Evolutionary conservation across 2,797 vertebrate genomes (phyloP).

Genomic region (Liasis olivaceus): DNA sequence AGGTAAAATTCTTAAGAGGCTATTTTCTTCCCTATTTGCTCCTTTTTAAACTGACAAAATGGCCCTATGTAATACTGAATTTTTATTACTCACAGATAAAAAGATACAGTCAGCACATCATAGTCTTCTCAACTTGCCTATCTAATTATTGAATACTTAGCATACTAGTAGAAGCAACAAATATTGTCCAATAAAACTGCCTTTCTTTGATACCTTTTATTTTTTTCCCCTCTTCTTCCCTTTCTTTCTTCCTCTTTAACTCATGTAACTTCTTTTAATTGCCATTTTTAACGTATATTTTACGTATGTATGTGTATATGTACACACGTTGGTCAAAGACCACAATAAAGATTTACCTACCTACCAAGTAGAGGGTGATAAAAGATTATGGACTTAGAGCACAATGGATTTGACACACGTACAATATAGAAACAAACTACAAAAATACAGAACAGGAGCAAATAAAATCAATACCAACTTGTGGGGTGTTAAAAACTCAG

Average conservation of each 20-base stretch:
- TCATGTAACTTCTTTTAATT: not conserved
- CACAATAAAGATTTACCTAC: not conserved
- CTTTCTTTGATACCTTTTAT: not conserved
- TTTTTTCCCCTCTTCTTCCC: not conserved
- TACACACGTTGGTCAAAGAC: not conserved
- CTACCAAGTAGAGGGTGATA: not conserved
- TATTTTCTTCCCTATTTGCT: not conserved
- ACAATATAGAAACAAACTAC: not conserved
- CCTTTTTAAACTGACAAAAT: constrained; percentile 4
- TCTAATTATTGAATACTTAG: not conserved
- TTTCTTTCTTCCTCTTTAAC: not conserved
- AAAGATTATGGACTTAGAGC: not conserved
- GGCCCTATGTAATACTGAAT: not conserved
- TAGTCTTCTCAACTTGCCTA: constrained; percentile 19
- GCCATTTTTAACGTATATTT: not conserved
- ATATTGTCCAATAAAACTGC: not conserved
- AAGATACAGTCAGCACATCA: constrained; percentile 2
- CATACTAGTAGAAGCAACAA: not conserved
- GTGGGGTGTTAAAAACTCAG: not conserved
- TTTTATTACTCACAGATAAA: constrained; percentile 9
- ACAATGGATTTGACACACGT: not conserved
- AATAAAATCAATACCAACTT: constrained; percentile 9
- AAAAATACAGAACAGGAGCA: constrained; percentile 1
- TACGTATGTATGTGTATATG: not conserved
- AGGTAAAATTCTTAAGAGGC: not conserved